Conservation (phyloP, 1,140 invertebrate genomes). For the Halictus rubicundus region DNA sequence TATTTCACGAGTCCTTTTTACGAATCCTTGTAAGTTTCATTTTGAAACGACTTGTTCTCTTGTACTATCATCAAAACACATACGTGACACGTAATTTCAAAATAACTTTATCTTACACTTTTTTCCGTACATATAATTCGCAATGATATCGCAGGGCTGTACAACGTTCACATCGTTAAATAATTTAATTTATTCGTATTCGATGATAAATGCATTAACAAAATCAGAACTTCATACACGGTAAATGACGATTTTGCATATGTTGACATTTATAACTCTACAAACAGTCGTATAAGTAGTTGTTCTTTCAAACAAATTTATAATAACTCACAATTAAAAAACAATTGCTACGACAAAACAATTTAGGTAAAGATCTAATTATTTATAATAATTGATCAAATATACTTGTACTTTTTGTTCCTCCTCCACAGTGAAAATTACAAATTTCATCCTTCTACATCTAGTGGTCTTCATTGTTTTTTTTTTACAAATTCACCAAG, state of each 20-base stretch:
- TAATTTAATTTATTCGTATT: constrained; percentile 7
- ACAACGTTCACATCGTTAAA: constrained; percentile 5
- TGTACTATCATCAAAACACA: not conserved
- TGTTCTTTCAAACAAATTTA: constrained; percentile 4
- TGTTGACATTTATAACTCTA: not conserved
- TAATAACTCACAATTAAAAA: not conserved
- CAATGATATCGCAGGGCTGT: not conserved
- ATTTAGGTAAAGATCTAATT: not conserved
- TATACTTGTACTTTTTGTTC: constrained; percentile 4
- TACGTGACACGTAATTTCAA: not conserved
- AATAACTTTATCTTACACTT: not conserved
- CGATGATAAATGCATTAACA: constrained; percentile 10
- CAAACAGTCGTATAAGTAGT: not conserved
- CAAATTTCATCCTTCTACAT: constrained; percentile 4
- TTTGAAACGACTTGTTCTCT: not conserved
- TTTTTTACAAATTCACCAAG: constrained; percentile 37
- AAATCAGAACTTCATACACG: constrained; percentile 7
- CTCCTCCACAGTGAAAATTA: constrained; percentile 20
- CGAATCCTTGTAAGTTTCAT: not conserved
- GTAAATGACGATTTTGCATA: constrained; percentile 16
- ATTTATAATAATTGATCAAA: constrained; percentile 4
- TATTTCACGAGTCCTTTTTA: constrained; percentile 30
- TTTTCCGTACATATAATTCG: constrained; percentile 6
- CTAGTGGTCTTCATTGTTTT: constrained; percentile 8
- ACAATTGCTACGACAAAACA: not conserved